Evolutionary conservation across 2,888 invertebrate genomes (phyloP), one percentile per base, ranked within the genome.

Genomic region (Leucophora obtusa): DNA sequence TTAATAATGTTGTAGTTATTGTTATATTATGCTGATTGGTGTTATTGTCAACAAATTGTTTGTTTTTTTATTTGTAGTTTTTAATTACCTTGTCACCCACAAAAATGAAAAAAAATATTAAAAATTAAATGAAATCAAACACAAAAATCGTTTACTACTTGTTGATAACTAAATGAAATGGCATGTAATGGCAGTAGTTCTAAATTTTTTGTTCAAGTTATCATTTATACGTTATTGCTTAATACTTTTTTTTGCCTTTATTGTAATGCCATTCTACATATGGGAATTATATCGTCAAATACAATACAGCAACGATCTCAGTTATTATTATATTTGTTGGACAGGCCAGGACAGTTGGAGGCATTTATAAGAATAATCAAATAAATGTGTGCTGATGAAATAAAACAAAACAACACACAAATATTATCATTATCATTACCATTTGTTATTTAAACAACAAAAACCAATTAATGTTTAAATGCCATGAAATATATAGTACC

Each of bases 31-130:
- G 66, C 9, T 66, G 21, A 65, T 65, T 35, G 28, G 24, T 51
- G 62, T 18, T 53, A 33, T 58, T 58, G 56, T 58, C 56, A 58
- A 47, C 43, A n/a, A n/a, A n/a, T 47, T 38, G 54, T 38, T 21
- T n/a, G n/a, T n/a, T n/a, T n/a, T n/a, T n/a, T n/a, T n/a, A n/a
- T n/a, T n/a, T n/a, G n/a, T n/a, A n/a, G 33, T 17, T 72, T 43
- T 53, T 28, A 71, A 62, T 71, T 54, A 56, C 11, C 38, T 71
- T 62, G 62, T 62, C 71, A 71, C 54, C 62, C 54, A 73, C 24
- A 63, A 66, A 65, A 24, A 33, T 15, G n/a, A 18, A 56, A 72
- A 18, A 56, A 33, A n/a, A n/a, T n/a, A n/a, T n/a, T n/a, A n/a
- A n/a, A n/a, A 63, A 73, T 18, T 17, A 33, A 18, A 47, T 51